Conservation (phyloP, 1,140 invertebrate species). For the Drosophila novamexicana region DNA sequence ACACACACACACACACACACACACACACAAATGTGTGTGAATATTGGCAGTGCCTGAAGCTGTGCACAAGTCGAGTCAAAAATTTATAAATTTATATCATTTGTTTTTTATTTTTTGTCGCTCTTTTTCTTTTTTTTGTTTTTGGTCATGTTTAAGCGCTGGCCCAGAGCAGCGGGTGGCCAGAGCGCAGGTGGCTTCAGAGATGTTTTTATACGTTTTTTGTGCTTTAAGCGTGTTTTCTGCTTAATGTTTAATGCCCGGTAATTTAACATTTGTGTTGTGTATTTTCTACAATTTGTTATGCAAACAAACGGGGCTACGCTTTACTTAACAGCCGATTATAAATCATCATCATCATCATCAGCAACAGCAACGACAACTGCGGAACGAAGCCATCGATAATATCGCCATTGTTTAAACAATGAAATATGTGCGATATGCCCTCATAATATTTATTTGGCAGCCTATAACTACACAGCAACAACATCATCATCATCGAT, state of each 20-base stretch:
- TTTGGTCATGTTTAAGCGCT: slow-evolving; percentile 15
- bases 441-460: slow-evolving; percentile 79
- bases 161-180: slow-evolving; percentile 57
- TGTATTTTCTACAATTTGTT: slow-evolving; percentile 62
- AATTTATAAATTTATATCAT: slow-evolving; percentile 79
- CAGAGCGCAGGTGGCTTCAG: slow-evolving; percentile 67
- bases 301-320: slow-evolving; percentile 75
- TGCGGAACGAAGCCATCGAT: slow-evolving; percentile 48
- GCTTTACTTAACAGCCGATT: slow-evolving; percentile 61
- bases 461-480: slow-evolving; percentile 47
- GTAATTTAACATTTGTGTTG: slow-evolving; percentile 63
- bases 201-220: slow-evolving; percentile 18
- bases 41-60: slow-evolving; percentile 55
- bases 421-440: slow-evolving; percentile 66
- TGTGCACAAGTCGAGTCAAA: slow-evolving; percentile 49
- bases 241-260: slow-evolving; percentile 65
- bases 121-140: slow-evolving; percentile 26
- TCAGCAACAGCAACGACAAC: slow-evolving; percentile 32
- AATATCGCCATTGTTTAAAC: slow-evolving; percentile 57
- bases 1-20: background rate
- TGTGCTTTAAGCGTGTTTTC: slow-evolving; percentile 56
- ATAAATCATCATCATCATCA: slow-evolving; percentile 71
- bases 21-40: background rate
- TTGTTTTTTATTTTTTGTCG: slow-evolving; percentile 56
- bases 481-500: slow-evolving; percentile 17